Base-by-base conservation (phyloP, 2,888 invertebrate species). In the Erebia epiphron region DNA sequence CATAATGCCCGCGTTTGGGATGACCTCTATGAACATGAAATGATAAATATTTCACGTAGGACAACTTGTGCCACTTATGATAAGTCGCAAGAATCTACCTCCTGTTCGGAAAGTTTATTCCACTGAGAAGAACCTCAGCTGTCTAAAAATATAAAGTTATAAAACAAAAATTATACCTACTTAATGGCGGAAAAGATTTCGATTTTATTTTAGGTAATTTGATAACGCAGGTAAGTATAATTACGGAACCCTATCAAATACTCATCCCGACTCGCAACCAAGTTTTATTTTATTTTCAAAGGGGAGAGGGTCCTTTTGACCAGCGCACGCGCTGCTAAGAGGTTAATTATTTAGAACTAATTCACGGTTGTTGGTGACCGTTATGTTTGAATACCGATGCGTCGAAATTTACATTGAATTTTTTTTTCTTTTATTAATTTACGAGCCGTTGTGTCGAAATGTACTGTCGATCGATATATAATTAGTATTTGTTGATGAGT, bases 341-440 rank as follows among this genome's bases (percentile, higher is more conserved):
- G 83, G 86, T 89, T 91, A 92, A 92, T 92, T 92, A 92, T 90
- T 92, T 90, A 90, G 89, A 92, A 91, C 91, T 90, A 92, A 92
- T 91, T 88, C 87, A 86, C 82, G 86, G 84, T 78, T 82, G 82
- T 79, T 72, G 73, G 79, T 81, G 81, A 85, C 86, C 86, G 87
- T 91, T 89, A 86, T 80, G 77, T 81, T 84, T 81, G 77, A 79
- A 83, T 82, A 80, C 79, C 77, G 79, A 83, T 82, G 77, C 71
- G 78, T 76, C 75, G 70, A 75, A 76, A 80, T 80, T 82, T 79
- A 77, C 77, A 80, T 82, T 75, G 73, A 75, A 78, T 77, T 64
- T 50, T 68, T 68, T 69, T 64, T 52, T 54, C 16, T 62, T 74
- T 41, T 60, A 50, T 61, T 16, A 57, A 70, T 56, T 66, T 65